These are phyloP conservation scores for Mixornis gularis DNA, from an alignment of 2,113 vertebrate genomes.

Conservation along the genomic window DNA sequence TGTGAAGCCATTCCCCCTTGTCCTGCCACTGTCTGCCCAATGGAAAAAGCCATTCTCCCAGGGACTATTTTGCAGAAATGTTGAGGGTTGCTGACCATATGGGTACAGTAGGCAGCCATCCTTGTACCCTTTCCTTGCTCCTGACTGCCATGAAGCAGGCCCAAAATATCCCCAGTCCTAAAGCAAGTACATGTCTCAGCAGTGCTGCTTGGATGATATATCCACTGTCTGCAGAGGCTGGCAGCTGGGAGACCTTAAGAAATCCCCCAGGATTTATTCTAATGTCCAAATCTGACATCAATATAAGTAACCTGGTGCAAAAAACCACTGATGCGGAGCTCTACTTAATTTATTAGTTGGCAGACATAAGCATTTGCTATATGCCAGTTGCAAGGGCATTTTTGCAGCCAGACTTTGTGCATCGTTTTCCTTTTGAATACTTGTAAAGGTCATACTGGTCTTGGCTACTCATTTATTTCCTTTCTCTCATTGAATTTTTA, in stretches of 20 bases:
- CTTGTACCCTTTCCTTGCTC: not conserved
- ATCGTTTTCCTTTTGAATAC: not conserved
- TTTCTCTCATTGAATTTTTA: constrained; percentile 48
- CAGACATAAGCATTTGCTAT: not conserved
- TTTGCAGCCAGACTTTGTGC: not conserved
- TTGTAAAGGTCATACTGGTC: constrained; percentile 45
- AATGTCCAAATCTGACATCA: not conserved
- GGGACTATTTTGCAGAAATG: not conserved
- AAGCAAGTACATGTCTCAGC: not conserved
- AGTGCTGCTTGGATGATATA: not conserved
- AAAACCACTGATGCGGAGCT: not conserved
- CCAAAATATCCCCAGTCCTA: not conserved
- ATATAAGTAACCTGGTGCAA: not conserved
- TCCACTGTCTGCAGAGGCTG: not conserved
- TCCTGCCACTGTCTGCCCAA: not conserved
- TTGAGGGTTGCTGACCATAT: not conserved
- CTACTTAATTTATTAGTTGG: not conserved
- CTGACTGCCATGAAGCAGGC: not conserved
- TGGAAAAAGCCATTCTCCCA: not conserved
- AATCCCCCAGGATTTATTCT: not conserved
- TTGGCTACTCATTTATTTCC: constrained; percentile 46
- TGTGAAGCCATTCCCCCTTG: not conserved
- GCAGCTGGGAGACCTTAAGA: not conserved
- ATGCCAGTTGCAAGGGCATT: not conserved
- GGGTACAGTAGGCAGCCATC: not conserved